A percentile compares a stretch with the other conserved stretches of the same genome.
Conservation (phyloP, 1,140 invertebrate species). For the Tetramorium alpestre region DNA sequence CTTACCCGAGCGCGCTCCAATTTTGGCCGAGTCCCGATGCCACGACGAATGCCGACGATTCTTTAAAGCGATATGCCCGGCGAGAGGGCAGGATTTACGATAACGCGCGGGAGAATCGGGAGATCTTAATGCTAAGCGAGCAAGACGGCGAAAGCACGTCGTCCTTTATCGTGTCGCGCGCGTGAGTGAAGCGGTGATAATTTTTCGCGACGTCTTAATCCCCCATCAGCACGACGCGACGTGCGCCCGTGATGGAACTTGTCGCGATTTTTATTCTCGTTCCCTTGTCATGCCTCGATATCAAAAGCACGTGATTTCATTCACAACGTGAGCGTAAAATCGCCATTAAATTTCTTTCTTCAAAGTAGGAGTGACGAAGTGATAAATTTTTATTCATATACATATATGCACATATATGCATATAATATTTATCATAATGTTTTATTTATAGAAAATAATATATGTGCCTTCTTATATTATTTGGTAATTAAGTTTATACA, state of each 20-base stretch:
- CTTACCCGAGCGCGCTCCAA: conserved; percentile 16
- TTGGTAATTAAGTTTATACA: neutral
- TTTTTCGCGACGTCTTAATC: conserved; percentile 43
- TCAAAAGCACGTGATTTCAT: neutral
- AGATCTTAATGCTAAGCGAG: conserved; percentile 27
- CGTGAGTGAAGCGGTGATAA: neutral
- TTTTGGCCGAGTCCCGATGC: conserved; percentile 43
- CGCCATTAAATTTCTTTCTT: neutral
- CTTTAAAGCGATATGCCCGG: conserved; percentile 43
- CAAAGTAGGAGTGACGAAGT: neutral
- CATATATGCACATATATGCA: neutral
- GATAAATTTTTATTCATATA: neutral
- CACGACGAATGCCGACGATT: conserved; percentile 51
- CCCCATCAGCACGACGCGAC: neutral
- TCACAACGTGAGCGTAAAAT: neutral
- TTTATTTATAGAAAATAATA: neutral
- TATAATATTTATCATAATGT: neutral
- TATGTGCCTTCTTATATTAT: neutral
- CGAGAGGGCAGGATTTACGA: conserved; percentile 48
- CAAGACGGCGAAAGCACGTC: conserved; percentile 17
- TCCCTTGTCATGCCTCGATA: neutral
- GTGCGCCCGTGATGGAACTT: neutral
- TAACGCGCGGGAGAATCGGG: conserved; percentile 38
- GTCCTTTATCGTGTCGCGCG: conserved; percentile 27
- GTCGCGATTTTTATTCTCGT: neutral